Evolutionary conservation across 2,888 invertebrate species (phyloP).

Genomic region (Conistra vaccinii): DNA sequence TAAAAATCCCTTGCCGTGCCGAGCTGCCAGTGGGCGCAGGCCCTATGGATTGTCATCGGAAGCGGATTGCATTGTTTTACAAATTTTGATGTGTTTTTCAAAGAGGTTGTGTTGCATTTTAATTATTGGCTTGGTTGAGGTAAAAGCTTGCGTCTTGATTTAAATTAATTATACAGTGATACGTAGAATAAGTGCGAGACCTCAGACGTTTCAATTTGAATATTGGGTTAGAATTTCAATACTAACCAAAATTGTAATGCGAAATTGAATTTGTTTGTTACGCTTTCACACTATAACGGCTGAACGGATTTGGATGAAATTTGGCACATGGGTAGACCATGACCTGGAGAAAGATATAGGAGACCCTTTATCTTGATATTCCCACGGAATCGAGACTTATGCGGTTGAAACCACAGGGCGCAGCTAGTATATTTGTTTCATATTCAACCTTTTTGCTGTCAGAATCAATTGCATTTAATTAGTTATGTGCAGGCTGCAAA

Average conservation of each 20-base stretch:
- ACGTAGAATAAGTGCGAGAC: not conserved
- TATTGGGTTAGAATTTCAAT: not conserved
- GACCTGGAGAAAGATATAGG: too few species aligned
- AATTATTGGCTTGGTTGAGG: not conserved
- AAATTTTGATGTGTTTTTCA: constrained; percentile 38
- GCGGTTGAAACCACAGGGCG: too few species aligned
- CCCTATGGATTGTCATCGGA: not conserved
- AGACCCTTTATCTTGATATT: too few species aligned
- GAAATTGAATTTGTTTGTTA: too few species aligned
- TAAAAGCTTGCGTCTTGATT: not conserved
- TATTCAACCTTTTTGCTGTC: not conserved
- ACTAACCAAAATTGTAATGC: too few species aligned
- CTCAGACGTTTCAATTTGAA: constrained; percentile 3
- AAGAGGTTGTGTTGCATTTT: constrained; percentile 35
- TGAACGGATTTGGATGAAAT: too few species aligned
- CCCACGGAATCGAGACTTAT: too few species aligned
- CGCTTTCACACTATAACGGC: too few species aligned
- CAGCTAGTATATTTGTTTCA: not conserved
- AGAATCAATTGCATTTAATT: too few species aligned
- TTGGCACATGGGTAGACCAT: too few species aligned
- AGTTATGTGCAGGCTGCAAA: not conserved
- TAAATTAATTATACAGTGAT: not conserved
- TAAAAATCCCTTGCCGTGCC: not conserved
- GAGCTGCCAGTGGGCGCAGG: not conserved
- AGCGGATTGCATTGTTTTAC: constrained; percentile 37